Evolutionary conservation across 2,113 vertebrate species (phyloP), one percentile per base, ranked within the genome.

Genomic region (Syngnathus typhle): DNA sequence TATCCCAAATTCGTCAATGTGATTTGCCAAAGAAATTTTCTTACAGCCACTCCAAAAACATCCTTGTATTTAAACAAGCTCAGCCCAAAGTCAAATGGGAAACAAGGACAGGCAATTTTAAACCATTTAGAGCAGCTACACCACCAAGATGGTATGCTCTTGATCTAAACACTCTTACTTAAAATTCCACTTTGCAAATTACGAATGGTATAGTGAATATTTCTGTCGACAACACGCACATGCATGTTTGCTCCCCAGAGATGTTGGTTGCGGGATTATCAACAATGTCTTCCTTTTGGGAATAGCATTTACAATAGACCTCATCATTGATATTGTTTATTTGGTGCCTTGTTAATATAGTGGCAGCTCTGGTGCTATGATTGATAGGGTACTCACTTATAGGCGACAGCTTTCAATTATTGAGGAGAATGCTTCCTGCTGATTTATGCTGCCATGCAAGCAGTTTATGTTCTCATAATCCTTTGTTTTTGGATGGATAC

Each of bases 241-340:
- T 61, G 47, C 73, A 74, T 74, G 78, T 67, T 65, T 67, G 18
- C 39, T 75, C 82, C 73, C 73, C 15, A 15, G 76, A 80, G 79
- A 82, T 36, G n/a, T n/a, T 64, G 71, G 64, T 65, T 56, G 55
- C 67, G 72, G 64, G 77, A 72, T 81, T 76, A 84, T 84, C 61
- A 82, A 81, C 79, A 80, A 65, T 71, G 75, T 77, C 64, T 38
- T 62, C 38, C 49, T 76, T 69, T 67, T 73, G 85, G 78, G 81
- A 84, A 79, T 77, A 81, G 84, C 84, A 82, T 81, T 85, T 85
- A 27, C 27, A 32, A 32, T 32, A 84, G 76, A 73, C 72, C 76
- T 75, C 80, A 87, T 85, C 76, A 73, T 47, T 80, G 82, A 87
- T 83, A 82, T 84, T 87, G 86, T 88, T 86, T 84, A 84, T 82